phyloP scores from a whole-genome alignment of 1,140 invertebrate genomes.

The Magallana ariakensis region DNA sequence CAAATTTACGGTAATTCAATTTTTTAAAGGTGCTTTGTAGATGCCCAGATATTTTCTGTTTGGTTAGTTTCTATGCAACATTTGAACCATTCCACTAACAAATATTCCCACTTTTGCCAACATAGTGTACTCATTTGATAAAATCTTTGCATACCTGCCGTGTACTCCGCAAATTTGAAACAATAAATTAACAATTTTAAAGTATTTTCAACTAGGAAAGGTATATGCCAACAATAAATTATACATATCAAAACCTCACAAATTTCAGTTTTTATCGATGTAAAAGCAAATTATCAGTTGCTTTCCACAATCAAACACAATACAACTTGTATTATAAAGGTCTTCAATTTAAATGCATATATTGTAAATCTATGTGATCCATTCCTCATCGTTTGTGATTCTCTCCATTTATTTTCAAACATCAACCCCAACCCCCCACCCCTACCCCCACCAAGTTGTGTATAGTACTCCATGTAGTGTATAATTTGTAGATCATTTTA shows the following conservation, averaged over 20 bases:
- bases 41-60: constrained; percentile 19
- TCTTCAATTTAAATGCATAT: neutral
- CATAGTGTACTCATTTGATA: neutral
- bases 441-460: neutral
- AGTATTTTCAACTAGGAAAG: no score
- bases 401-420: neutral
- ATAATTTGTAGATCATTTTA: constrained; percentile 33
- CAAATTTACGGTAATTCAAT: constrained; percentile 1
- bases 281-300: no score
- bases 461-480: constrained; percentile 5
- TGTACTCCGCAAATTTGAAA: neutral
- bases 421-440: neutral
- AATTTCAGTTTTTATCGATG: no score
- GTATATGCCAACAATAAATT: no score
- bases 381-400: constrained; percentile 15
- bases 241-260: no score
- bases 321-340: no score
- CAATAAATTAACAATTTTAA: no score
- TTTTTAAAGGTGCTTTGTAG: constrained; percentile 30
- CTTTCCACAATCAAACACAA: no score
- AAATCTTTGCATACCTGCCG: constrained; percentile 9
- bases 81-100: constrained; percentile 27
- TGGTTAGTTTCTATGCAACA: constrained; percentile 28
- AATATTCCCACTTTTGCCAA: constrained; percentile 33
- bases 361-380: neutral